Conservation (phyloP, 2,797 vertebrate genomes). For the Phyllotis vaccarum region DNA sequence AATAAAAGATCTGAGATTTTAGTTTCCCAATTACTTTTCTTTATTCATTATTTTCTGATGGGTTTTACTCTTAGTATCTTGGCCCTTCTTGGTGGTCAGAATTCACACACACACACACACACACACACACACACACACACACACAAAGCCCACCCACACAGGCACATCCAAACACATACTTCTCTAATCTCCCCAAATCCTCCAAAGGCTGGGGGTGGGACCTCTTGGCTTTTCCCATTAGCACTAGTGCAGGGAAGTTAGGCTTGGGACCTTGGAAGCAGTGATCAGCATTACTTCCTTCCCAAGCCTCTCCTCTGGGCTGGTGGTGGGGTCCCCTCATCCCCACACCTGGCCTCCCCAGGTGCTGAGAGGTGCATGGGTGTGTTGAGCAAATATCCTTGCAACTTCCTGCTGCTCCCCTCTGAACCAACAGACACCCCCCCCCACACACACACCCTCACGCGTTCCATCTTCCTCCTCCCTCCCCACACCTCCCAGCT, state of each 20-base stretch:
- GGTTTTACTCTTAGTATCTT: slow-evolving; percentile 34
- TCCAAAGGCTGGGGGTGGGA: slow-evolving; percentile 4
- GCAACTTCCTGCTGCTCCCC: slow-evolving; percentile 85
- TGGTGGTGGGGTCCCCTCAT: slow-evolving; percentile 3
- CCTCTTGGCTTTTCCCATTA: slow-evolving; percentile 24
- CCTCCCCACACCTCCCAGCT: slow-evolving; percentile 50
- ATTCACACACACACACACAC: neutral
- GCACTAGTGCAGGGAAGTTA: neutral
- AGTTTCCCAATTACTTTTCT: slow-evolving; percentile 20
- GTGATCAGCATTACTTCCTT: neutral
- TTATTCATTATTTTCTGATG: slow-evolving; percentile 5
- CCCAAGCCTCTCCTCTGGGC: neutral
- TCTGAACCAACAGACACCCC: slow-evolving; percentile 74
- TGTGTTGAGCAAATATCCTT: slow-evolving; percentile 86
- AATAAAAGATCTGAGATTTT: neutral
- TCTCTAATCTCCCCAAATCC: slow-evolving; percentile 79
- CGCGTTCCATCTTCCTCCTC: neutral
- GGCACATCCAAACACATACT: slow-evolving; percentile 73
- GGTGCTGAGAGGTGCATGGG: slow-evolving; percentile 76
- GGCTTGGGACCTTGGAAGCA: neutral
- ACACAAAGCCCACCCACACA: slow-evolving; percentile 74
- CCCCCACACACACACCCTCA: neutral
- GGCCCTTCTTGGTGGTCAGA: slow-evolving; percentile 51
- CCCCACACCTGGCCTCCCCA: slow-evolving; percentile 71
- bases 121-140: neutral